Base-by-base conservation (phyloP, 2,888 invertebrate genomes). In the Mythimna lalbum region DNA sequence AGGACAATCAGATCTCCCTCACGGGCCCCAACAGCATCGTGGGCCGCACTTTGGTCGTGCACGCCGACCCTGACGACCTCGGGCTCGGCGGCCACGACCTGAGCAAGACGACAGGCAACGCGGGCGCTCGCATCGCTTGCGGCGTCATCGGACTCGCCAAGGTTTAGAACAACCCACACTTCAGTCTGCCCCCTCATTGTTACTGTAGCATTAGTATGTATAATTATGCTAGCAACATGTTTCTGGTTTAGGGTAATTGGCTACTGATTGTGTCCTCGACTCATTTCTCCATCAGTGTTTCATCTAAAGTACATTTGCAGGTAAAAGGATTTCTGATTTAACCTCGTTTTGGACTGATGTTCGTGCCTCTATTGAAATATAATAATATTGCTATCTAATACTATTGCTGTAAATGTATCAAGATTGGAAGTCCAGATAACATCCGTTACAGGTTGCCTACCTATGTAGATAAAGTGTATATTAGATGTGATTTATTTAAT, bases 101-200 rank as follows among this genome's bases (percentile, higher is more conserved):
- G 81, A 99, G 99, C 96, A 98, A 98, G 95, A 97, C 98, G 6
- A 99, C 99, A 19, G 99, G 99, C 69, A 99, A 99, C 93, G 99
- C 99, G 65, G 99, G 99, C 4, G 98, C 97, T 23, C 97, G 99
- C 82, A 95, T 98, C 80, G 98, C 98, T 53, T 99, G 99, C 90
- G 99, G 98, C 14, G 98, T 99, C 75, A 98, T 99, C 91, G 99
- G 99, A 55, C 94, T 98, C 72, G 94, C 95, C 57, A 93, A 94
- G 81, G 67, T 85, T 21, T 88, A 91, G 78, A 78, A 19, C 19
- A 4, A 23, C 31, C 47, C 12, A 43, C 43, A 52, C 36, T 50
- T 64, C 63, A 56, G 50, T 49, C 36, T 52, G 62, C 56, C 47
- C 66, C 53, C 55, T 59, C 50, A 60, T 53, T 62, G 57, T 78